Evolutionary conservation across 2,797 vertebrate genomes (phyloP), one percentile per base, ranked within the genome.

Genomic region (Hybognathus amarus): DNA sequence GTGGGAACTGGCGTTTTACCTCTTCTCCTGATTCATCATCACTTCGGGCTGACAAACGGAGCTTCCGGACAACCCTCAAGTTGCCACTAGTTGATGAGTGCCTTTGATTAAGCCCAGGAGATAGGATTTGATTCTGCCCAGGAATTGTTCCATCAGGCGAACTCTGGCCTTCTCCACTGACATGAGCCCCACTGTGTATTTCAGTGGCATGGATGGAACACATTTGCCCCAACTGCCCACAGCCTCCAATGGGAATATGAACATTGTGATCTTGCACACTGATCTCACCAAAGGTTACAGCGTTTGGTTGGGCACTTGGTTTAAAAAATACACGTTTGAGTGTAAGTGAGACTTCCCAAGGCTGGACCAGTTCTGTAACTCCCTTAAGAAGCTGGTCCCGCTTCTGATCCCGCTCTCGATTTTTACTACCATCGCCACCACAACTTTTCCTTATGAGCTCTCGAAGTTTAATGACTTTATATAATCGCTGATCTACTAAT

Each of bases 271-370:
- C 93, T 85, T 94, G 92, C 20, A 94, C 80, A 6, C 87, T 90
- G 30, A 94, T 93, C 52, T 94, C 93, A 86, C 95, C 95, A 56
- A 96, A 95, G 2, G 77, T 83, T 4, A 95, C 90, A 15, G 91
- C 88, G 11, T 94, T 93, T 10, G 93, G 91, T 85, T 95, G 93
- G 52, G 94, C 92, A 86, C 93, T 94, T 3, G 94, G 95, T 86
- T 94, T 94, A 85, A 95, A 95, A 83, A 85, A 91, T 1, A 95
- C 94, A 84, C 92, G 94, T 85, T 94, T 95, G 9, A 95, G 84
- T 38, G 93, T 89, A 77, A 96, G 86, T 1, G 93, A 92, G 36
- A 95, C 90, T 88, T 94, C 94, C 94, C 94, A 94, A 17, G 93
- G 93, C 82, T 94, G 93, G 33, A 95, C 85, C 64, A 93, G 91